These are phyloP conservation scores for Catocala fraxini DNA, from an alignment of 2,888 invertebrate species.

Conservation along the genomic window DNA sequence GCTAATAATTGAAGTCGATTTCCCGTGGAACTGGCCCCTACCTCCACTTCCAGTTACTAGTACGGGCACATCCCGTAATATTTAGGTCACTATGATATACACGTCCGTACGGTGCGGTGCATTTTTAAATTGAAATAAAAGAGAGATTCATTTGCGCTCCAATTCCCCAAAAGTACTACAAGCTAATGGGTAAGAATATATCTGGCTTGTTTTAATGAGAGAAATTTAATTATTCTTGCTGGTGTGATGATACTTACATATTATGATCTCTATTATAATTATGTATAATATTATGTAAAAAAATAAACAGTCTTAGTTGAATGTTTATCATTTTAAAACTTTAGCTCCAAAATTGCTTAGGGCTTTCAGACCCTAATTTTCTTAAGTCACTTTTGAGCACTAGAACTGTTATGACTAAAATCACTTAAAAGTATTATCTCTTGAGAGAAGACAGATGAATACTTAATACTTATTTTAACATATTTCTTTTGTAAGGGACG, in stretches of 20 bases:
- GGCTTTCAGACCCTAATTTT: not conserved
- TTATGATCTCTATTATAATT: constrained; percentile 18
- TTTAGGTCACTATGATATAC: constrained; percentile 67
- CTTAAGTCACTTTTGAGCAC: constrained; percentile 1
- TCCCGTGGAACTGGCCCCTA: constrained; percentile 35
- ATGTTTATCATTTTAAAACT: constrained; percentile 14
- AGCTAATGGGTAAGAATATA: constrained; percentile 45
- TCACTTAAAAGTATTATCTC: constrained; percentile 33
- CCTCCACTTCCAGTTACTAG: constrained; percentile 43
- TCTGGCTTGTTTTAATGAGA: constrained; percentile 48
- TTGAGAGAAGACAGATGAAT: constrained; percentile 22
- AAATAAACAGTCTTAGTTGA: too few relatives aligned
- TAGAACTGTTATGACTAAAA: constrained; percentile 29
- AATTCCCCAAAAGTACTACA: constrained; percentile 54
- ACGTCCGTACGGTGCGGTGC: constrained; percentile 57
- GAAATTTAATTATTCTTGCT: constrained; percentile 48
- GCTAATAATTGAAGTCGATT: constrained; percentile 53
- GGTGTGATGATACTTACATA: constrained; percentile 12
- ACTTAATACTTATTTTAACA: constrained; percentile 13
- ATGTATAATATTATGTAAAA: constrained; percentile 8
- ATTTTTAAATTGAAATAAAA: constrained; percentile 70
- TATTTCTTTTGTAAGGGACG: not conserved
- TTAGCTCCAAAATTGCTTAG: constrained; percentile 6
- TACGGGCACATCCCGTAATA: constrained; percentile 57
- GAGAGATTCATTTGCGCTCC: constrained; percentile 64